Base-by-base conservation (phyloP, 1,140 invertebrate species). In the Meteorus sp. region DNA sequence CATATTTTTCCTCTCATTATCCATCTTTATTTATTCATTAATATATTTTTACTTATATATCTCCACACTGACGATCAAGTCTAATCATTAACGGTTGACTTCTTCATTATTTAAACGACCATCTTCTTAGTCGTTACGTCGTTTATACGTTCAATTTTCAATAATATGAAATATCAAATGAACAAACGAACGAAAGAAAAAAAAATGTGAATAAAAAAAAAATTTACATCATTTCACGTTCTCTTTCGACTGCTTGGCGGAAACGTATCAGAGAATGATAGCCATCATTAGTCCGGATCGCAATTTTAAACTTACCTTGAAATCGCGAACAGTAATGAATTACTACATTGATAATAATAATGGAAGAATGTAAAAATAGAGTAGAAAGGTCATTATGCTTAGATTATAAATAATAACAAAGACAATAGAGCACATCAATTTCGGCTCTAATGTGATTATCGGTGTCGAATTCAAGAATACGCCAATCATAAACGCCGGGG, bases 1-100 rank as follows among this genome's bases (percentile, higher is more conserved):
- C 50, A 51, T 62, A 37, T 50, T 54, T 41, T 47, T 44, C 47
- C 31, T 15, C 20, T 45, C 25, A 20, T 44, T 23, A 35, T 53
- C 35, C 20, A 20, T 22, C 44, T 27, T 58, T 41, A 45, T 11
- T 45, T 45, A 33, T 17, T 25, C 19, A 1, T 9, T n/a, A n/a
- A n/a, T n/a, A 33, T 31, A 20, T 22, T 53, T 27, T 58, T 41
- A 45, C 11, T 45, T 45, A 33, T 17, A 35, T 22, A 1, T 9
- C 31, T 13, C 39, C 3, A 55, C 11, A n/a, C 31, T 33, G 17
- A 22, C 20, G 5, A 53, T 45, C 13, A 17, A 19, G 17, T 51
- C 27, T 6, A 17, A 31, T 33, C 15, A 17, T 31, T 17, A 33
- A 17, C 25, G 37, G 17, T 35, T 29, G 22, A 13, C 27, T 48